Evolutionary conservation across 2,888 invertebrate genomes (phyloP), one percentile per base, ranked within the genome.

Genomic region (Chaetoderma sp.): DNA sequence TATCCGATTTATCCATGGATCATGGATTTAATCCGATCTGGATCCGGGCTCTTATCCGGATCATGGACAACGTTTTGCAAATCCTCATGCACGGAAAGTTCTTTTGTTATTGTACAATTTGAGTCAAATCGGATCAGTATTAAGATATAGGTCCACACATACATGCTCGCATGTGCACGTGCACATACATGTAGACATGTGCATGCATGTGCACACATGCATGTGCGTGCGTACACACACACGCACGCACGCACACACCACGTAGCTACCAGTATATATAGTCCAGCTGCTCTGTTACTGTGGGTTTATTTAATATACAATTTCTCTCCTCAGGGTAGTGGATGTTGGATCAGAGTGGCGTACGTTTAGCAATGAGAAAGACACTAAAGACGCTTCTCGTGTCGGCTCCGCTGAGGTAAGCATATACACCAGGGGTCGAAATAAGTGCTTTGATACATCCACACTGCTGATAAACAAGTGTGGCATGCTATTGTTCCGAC

Each of bases 281-380:
- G n/a, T 39, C n/a, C n/a, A n/a, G 13, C n/a, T n/a, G 39, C 16
- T 39, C 50, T 50, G 8, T 50, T 4, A 16, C 16, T n/a, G 25
- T 50, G 49, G 49, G 8, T 8, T 18, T 2, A 42, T 16, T 23
- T 69, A n/a, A 13, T 27, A 42, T 18, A 18, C n/a, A 50, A 21
- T 42, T 56, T 63, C 55, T 47, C 30, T 58, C 70, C 68, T n/a
- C 86, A 96, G 98, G 84, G 96, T 99, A 0, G 97, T 99, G 73
- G 99, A 99, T 88, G 99, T 99, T n/a, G 98, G 99, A 36, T 98
- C 98, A 3, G 99, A 99, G 88, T 99, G 99, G 99, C 91, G 99
- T 86, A 99, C 98, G 66, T 99, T 99, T 88, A 97, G 96, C 83
- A 99, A 98, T 86, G 99, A 99, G 85, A 98, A 97, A 83, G 92